Evolutionary conservation across 2,113 vertebrate species (phyloP).

Genomic region (Aviceda subcristata): DNA sequence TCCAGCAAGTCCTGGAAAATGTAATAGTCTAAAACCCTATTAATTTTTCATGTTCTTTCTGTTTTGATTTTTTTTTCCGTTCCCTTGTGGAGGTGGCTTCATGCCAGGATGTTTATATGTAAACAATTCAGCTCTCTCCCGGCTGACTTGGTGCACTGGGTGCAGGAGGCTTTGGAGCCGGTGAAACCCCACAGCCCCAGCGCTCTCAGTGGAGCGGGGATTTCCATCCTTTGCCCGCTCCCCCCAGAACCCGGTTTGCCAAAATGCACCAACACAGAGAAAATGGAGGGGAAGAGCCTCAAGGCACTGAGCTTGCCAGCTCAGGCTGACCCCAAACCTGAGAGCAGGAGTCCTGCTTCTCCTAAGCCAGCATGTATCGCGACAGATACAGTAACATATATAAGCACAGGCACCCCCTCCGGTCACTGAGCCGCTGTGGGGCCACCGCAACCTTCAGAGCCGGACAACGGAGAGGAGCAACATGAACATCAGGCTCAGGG

Average conservation of each 20-base stretch:
- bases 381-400: not conserved
- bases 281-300: not conserved
- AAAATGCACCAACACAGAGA: not conserved
- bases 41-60: constrained; percentile 50
- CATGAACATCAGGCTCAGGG: not conserved
- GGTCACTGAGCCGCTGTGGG: accelerated
- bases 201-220: accelerated
- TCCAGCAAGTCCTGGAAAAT: constrained; percentile 20
- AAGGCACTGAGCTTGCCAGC: not conserved
- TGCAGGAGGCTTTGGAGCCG: not conserved
- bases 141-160: accelerated
- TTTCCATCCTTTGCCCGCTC: not conserved
- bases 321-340: not conserved
- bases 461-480: not conserved
- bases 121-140: not conserved
- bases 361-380: not conserved
- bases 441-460: not conserved
- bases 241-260: not conserved
- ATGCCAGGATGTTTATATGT: not conserved
- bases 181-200: not conserved
- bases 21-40: constrained; percentile 41
- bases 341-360: not conserved
- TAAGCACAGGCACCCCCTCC: not conserved
- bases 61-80: not conserved
- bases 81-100: not conserved